Conservation (phyloP, 2,888 invertebrate genomes). For the Trissolcus japonicus region DNA sequence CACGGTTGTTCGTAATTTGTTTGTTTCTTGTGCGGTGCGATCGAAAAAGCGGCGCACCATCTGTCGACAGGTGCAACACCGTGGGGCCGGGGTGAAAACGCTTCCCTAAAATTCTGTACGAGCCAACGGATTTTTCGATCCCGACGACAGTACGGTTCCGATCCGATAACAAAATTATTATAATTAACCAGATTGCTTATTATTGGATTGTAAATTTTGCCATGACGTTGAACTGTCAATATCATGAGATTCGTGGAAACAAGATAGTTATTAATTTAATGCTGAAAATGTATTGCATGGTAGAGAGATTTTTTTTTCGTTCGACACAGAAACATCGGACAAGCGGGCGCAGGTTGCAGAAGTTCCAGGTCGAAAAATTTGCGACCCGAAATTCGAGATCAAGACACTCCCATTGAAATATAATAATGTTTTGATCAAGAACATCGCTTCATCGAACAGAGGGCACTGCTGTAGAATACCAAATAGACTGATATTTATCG, state of each 20-base stretch:
- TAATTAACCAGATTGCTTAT: background rate
- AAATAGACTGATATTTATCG: conserved; percentile 22
- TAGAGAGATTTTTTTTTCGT: background rate
- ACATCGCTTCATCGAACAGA: conserved; percentile 9
- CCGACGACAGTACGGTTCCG: background rate
- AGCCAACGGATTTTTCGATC: background rate
- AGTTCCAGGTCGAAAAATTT: too few relatives aligned
- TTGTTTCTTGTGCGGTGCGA: conserved; percentile 14
- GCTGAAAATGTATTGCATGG: too few relatives aligned
- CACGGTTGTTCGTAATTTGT: conserved; percentile 17
- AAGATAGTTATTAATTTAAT: too few relatives aligned
- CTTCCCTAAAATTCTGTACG: conserved; percentile 28
- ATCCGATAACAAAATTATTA: background rate
- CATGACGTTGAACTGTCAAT: background rate
- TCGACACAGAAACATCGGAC: too few relatives aligned
- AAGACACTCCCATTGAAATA: conserved; percentile 41
- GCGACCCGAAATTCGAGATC: conserved; percentile 21
- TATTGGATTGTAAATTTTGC: too few relatives aligned
- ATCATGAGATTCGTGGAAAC: background rate
- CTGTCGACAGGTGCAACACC: conserved; percentile 51
- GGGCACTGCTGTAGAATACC: conserved; percentile 21
- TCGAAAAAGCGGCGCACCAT: conserved; percentile 36
- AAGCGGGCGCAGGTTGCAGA: too few relatives aligned
- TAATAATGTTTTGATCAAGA: conserved; percentile 47
- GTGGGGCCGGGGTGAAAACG: conserved; percentile 15